Evolutionary conservation across 2,797 vertebrate genomes (phyloP).

Genomic region (Anguilla obscura): DNA sequence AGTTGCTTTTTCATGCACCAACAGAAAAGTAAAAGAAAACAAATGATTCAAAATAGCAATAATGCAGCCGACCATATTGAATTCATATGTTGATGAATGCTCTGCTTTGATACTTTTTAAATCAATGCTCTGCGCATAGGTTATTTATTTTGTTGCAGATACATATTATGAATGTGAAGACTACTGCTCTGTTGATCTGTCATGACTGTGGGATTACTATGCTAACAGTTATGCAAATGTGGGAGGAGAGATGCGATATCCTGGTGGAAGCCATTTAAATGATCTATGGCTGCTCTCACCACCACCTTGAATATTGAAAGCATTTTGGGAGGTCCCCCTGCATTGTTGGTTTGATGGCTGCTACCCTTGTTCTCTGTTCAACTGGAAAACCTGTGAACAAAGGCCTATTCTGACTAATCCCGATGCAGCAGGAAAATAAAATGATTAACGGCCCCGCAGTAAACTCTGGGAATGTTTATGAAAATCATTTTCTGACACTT

Average conservation of each 20-base stretch:
- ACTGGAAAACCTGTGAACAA: constrained; percentile 77
- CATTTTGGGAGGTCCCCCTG: constrained; percentile 78
- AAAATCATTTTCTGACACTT: constrained; percentile 7
- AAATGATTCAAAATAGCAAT: background rate
- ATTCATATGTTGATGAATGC: background rate
- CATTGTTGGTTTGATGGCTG: constrained; percentile 60
- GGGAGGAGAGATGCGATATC: constrained; percentile 72
- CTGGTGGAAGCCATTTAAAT: constrained; percentile 75
- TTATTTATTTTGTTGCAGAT: constrained; percentile 6
- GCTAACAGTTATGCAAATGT: constrained; percentile 10
- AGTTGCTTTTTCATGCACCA: background rate
- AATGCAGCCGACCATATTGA: background rate
- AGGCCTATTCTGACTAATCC: constrained; percentile 74
- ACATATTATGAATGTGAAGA: background rate
- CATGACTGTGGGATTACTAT: constrained; percentile 13
- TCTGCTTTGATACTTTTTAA: background rate
- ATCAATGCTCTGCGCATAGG: background rate
- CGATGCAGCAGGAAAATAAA: constrained; percentile 71
- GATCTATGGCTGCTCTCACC: constrained; percentile 69
- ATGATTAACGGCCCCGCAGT: constrained; percentile 75
- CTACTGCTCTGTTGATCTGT: constrained; percentile 2
- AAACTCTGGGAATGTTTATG: constrained; percentile 53
- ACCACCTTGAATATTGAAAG: constrained; percentile 66
- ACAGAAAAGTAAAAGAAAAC: background rate
- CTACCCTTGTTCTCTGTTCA: constrained; percentile 76